Base-by-base conservation (phyloP, 2,113 vertebrate species). In the Tamias sibiricus region DNA sequence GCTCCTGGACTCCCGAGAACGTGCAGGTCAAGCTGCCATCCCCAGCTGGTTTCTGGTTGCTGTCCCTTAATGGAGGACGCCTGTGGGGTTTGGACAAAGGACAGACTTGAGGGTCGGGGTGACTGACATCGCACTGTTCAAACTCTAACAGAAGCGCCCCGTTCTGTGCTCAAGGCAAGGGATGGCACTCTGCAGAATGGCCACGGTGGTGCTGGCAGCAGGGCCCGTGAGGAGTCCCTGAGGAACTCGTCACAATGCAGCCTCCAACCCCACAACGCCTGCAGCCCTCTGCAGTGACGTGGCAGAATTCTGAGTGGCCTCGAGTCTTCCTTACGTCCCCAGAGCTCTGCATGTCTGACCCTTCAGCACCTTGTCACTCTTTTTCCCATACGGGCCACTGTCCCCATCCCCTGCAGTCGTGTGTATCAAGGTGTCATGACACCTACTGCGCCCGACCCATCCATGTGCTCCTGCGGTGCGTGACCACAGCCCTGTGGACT, bases 121-220 rank as follows among this genome's bases (percentile, higher is more conserved):
- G 9, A 32, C 0, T 0, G n/a, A 20, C 0, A 12, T 0, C 44
- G 75, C 35, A 0, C 13, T 32, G 14, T 76, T 64, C 88, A 71
- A 1, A 14, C 26, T 69, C 49, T 42, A 4, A 49, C 42, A 40
- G 35, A 69, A 20, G 22, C 3, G n/a, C 40, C 59, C 42, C n/a
- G 37, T 59, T 42, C 30, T 30, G 8, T 11, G 6, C 40, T 4
- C 22, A 66, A 3, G 3, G 7, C 20, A 35, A 59, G 47, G 7
- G 49, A 12, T 6, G 9, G 10, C 54, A 10, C 3, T 79, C 71
- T 32, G 28, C 54, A 66, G 44, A 4, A 3, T 6, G 54, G 32
- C 20, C 2, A 6, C 20, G 68, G 28, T 19, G 14, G n/a, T 4
- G 24, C 30, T n/a, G 40, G 30, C 0, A 12, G 0, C 4, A 0